These are phyloP conservation scores for Melanaphis sacchari DNA, from an alignment of 1,140 invertebrate species.

Conservation along the genomic window DNA sequence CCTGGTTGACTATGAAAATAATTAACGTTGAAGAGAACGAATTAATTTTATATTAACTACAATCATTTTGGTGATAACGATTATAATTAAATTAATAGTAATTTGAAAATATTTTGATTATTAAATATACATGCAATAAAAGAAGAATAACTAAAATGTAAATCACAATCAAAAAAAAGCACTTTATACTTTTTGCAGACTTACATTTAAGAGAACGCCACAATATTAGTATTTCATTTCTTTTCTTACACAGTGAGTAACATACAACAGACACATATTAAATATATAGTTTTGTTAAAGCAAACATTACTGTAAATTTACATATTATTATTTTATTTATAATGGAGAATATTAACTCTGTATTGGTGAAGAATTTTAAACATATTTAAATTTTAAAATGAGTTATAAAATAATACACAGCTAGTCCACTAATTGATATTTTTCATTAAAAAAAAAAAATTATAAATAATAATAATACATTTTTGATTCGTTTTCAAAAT, in stretches of 20 bases:
- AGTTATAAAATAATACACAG: neutral
- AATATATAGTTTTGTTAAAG: neutral
- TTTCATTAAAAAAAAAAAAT: neutral
- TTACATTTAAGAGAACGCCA: neutral
- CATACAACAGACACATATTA: neutral
- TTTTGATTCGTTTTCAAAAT: neutral
- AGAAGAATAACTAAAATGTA: neutral
- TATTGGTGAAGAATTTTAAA: neutral
- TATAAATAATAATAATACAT: neutral
- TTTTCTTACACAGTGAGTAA: neutral
- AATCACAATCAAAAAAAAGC: neutral
- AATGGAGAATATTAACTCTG: neutral
- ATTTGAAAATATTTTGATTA: neutral
- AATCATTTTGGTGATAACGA: too few species aligned
- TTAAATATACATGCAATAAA: neutral
- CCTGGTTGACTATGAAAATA: neutral
- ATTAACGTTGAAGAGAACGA: neutral
- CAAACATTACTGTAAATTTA: neutral
- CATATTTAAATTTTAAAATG: neutral
- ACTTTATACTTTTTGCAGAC: neutral
- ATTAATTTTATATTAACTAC: neutral
- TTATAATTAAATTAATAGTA: neutral
- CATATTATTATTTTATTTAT: slow-evolving; percentile 18
- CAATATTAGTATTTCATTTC: neutral
- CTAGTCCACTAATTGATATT: neutral